phyloP scores from a whole-genome alignment of 37 sponge, comb jelly and placozoan genomes.

The Diacarnus erythraeanus region DNA sequence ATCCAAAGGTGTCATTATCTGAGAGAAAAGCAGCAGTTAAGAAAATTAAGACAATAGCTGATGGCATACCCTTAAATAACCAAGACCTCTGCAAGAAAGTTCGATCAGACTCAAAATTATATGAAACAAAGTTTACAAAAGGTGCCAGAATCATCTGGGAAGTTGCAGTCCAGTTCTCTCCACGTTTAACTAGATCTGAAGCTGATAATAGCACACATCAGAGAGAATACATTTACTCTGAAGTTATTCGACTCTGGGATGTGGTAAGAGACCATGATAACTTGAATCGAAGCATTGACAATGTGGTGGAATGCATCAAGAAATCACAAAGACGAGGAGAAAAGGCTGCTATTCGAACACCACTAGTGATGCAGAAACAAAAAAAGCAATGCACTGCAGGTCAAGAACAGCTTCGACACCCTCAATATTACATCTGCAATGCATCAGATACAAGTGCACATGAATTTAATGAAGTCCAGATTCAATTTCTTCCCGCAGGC shows the following conservation, averaged over 20 bases:
- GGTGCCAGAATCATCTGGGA: conserved; percentile 56
- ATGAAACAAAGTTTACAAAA: conserved; percentile 58
- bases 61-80: conserved; percentile 38
- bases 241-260: conserved; percentile 69
- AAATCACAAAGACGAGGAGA: conserved; percentile 30
- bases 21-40: background rate
- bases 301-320: conserved; percentile 26
- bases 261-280: conserved; percentile 58
- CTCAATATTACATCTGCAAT: background rate
- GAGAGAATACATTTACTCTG: conserved; percentile 40
- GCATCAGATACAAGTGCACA: background rate
- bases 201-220: background rate
- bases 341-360: background rate
- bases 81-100: conserved; percentile 28
- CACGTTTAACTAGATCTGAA: conserved; percentile 20
- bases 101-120: conserved; percentile 30
- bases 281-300: conserved; percentile 35
- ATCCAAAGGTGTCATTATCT: background rate
- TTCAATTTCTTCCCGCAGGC: conserved; percentile 28
- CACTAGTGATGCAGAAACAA: background rate
- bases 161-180: conserved; percentile 58
- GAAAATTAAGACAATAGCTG: conserved; percentile 42
- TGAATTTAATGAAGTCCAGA: background rate
- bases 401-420: background rate
- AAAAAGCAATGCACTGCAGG: background rate